Evolutionary conservation across 2,797 vertebrate genomes (phyloP).

Genomic region (Cheirogaleus major): DNA sequence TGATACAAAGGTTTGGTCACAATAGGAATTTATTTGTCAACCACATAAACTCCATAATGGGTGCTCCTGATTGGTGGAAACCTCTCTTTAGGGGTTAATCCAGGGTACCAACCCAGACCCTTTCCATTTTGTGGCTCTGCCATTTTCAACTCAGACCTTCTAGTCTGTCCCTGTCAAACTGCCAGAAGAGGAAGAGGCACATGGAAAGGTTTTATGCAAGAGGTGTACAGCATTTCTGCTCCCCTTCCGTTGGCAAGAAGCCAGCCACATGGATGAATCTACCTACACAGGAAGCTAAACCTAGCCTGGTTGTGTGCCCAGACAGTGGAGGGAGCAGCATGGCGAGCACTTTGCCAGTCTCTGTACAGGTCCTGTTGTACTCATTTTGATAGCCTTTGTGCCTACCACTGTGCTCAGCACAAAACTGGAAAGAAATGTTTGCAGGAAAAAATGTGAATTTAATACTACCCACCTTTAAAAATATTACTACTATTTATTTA

Average conservation of each 20-base stretch:
- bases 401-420: not conserved
- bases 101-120: not conserved
- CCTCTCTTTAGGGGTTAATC: not conserved
- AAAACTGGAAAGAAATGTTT: constrained; percentile 15
- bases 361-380: not conserved
- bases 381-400: not conserved
- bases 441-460: not conserved
- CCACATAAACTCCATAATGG: not conserved
- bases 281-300: not conserved
- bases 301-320: not conserved
- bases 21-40: not conserved
- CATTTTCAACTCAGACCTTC: not conserved
- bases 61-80: not conserved
- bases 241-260: not conserved
- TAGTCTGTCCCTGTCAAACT: not conserved
- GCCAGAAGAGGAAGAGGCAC: not conserved
- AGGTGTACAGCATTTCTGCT: not conserved
- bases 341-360: not conserved
- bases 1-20: not conserved
- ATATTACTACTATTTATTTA: not conserved
- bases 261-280: not conserved
- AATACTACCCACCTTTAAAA: not conserved
- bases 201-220: not conserved
- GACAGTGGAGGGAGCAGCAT: too few species aligned
- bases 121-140: not conserved